These are phyloP conservation scores for Ibidorhyncha struthersii DNA, from an alignment of 2,113 vertebrate genomes.

Conservation along the genomic window DNA sequence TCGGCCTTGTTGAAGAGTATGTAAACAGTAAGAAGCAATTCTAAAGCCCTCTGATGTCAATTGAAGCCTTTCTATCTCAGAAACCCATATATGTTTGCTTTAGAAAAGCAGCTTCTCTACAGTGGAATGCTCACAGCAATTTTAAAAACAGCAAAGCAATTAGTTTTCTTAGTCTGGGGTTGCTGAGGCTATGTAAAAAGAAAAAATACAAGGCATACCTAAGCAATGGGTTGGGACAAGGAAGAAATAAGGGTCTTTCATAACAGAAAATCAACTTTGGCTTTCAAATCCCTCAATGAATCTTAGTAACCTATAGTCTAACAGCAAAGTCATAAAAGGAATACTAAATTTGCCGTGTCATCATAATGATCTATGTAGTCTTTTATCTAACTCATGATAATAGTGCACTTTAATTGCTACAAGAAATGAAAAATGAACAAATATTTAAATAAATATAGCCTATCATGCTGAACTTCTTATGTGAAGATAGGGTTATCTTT, in stretches of 20 bases:
- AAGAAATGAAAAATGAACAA: not conserved
- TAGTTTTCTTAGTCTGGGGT: not conserved
- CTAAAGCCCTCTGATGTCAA: slow-evolving; percentile 51
- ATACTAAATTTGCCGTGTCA: not conserved
- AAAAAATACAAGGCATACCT: not conserved
- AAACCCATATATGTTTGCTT: slow-evolving; percentile 44
- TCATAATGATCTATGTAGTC: not conserved
- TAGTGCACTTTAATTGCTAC: not conserved
- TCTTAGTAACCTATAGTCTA: not conserved
- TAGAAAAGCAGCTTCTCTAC: slow-evolving; percentile 45
- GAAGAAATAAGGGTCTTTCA: not conserved
- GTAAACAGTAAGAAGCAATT: slow-evolving; percentile 59
- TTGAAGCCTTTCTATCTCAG: slow-evolving; percentile 45
- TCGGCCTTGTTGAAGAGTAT: slow-evolving; percentile 43
- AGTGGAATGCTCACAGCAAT: slow-evolving; percentile 52
- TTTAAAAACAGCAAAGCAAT: slow-evolving; percentile 50
- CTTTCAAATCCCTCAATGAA: not conserved
- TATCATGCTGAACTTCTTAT: not conserved
- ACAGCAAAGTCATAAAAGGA: not conserved
- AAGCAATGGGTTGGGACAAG: not conserved
- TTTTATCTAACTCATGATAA: not conserved
- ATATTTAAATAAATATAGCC: not conserved
- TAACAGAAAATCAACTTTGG: not conserved
- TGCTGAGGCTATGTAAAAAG: not conserved
- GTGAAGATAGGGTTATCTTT: not conserved